Conservation (phyloP, 2,888 invertebrate species). For the Aradus depressus region DNA sequence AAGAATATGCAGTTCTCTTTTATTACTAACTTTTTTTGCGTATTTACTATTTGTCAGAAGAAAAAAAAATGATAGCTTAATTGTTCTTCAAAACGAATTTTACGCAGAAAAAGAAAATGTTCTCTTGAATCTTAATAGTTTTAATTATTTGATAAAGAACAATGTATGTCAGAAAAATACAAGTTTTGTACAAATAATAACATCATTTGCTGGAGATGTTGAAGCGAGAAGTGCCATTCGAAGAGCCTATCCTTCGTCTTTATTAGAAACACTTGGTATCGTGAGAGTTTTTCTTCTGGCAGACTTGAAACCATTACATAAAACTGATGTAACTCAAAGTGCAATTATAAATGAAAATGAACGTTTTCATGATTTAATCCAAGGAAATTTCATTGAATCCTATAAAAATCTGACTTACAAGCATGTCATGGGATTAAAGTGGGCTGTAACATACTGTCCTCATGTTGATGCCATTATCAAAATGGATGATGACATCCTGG, state of each 20-base stretch:
- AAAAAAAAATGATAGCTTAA: neutral
- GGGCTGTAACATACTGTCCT: conserved; percentile 53
- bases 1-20: too few species aligned
- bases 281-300: conserved; percentile 60
- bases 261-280: conserved; percentile 47
- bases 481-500: conserved; percentile 70
- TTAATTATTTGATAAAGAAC: conserved; percentile 11
- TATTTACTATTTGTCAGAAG: neutral
- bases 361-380: conserved; percentile 56
- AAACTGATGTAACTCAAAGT: conserved; percentile 41
- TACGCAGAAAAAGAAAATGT: conserved; percentile 11
- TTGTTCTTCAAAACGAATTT: conserved; percentile 1
- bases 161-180: conserved; percentile 9
- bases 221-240: conserved; percentile 58
- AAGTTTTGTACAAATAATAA: conserved; percentile 45
- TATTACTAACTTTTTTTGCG: too few species aligned
- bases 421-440: conserved; percentile 68
- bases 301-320: conserved; percentile 39
- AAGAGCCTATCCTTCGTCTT: conserved; percentile 48
- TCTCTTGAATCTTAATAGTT: conserved; percentile 13
- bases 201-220: conserved; percentile 64
- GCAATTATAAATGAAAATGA: conserved; percentile 50
- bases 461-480: conserved; percentile 56
- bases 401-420: conserved; percentile 73
- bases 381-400: conserved; percentile 64